Evolutionary conservation across 2,888 invertebrate genomes (phyloP), one percentile per base, ranked within the genome.

Genomic region (Ochropleura plecta): DNA sequence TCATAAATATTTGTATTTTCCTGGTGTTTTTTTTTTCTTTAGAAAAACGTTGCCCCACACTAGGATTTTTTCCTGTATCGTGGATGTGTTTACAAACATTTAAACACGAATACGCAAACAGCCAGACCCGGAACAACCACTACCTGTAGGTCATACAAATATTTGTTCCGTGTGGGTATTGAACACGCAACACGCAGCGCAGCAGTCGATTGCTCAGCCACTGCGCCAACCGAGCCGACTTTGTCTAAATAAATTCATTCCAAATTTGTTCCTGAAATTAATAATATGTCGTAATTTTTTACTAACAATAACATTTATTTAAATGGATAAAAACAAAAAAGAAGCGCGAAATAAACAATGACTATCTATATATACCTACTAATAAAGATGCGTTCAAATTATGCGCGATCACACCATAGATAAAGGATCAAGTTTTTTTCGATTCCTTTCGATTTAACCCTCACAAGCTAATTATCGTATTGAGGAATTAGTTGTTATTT

Each of bases 381-480:
- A 78, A 78, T 66, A 70, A 76, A 78, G 88, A 88, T 88, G 90
- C 90, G 89, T 90, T 91, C 85, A 89, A 89, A 89, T 90, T 86
- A 86, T 82, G 87, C 86, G 72, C 70, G 84, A 88, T 79, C 86
- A 78, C 79, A 82, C 86, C 89, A 90, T 90, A 92, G 90, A 89
- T 72, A 80, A 76, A 79, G 88, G 87, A 90, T 80, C 84, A 80
- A 78, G 75, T 83, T 89, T 90, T 91, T 88, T 90, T 90, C 87
- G 18, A 75, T 72, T 63, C 69, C 51, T 90, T 88, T 87, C 81
- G 85, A 84, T 87, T 83, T 78, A 82, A 83, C 85, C 89, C 88
- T 88, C 79, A 73, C 78, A 81, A 78, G 88, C 93, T 95, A 96
- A 96, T 96, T 95, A 94, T 91, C 91, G 91, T 90, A 95, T 95